Percentiles rank a stretch among this genome's conserved stretches.
Evolutionary conservation across 2,888 invertebrate genomes (phyloP).

Genomic region (Eupithecia vulgata): DNA sequence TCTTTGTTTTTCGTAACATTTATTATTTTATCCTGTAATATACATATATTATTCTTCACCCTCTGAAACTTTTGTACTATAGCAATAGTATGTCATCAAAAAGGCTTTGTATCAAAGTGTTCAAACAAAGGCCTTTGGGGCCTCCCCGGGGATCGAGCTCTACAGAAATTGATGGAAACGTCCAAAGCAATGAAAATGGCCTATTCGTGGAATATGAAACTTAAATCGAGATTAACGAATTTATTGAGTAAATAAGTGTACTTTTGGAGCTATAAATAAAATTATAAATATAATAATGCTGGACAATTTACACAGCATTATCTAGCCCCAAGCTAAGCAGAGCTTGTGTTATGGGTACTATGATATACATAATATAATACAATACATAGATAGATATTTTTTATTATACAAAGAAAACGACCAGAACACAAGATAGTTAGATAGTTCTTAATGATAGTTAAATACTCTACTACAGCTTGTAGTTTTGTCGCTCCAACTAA

Average conservation of each 20-base stretch:
- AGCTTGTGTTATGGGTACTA: no score
- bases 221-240: neutral
- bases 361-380: no score
- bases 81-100: neutral
- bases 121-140: constrained; percentile 12
- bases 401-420: no score
- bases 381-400: no score
- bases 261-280: neutral
- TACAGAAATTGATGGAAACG: neutral
- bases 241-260: neutral
- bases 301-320: no score
- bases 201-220: neutral
- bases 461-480: neutral
- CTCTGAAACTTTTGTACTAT: neutral
- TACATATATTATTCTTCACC: neutral
- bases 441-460: neutral
- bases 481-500: neutral
- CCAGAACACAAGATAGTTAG: neutral
- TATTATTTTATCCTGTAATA: neutral
- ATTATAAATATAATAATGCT: no score
- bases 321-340: no score
- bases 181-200: neutral
- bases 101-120: constrained; percentile 19
- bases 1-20: neutral
- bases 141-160: neutral